Base-by-base conservation (phyloP, 2,888 invertebrate genomes). In the Synergus itoensis region DNA sequence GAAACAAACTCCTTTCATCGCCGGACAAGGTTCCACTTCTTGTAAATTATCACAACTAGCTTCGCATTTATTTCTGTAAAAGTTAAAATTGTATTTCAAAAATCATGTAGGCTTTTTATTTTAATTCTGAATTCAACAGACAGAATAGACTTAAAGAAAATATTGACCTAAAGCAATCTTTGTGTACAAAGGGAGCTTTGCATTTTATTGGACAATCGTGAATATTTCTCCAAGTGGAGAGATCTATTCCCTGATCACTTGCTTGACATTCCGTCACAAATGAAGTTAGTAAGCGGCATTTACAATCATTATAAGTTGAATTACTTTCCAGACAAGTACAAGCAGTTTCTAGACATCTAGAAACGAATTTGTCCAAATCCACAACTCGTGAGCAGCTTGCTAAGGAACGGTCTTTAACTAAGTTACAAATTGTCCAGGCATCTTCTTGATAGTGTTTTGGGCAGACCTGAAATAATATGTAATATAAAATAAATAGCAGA, bases 191-290 rank as follows among this genome's bases (percentile, higher is more conserved):
- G 0, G 97, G 96, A 0, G 95, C 90, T 0, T 95, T 94, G 88
- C 98, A 98, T 8, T 93, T 93, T 3, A 95, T 94, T 82, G 96
- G 95, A 89, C 97, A 97, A 83, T 96, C 94, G 86, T 95, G 93
- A 84, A 94, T 93, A 69, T 95, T 94, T 86, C 97, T 93, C 97
- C 97, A 97, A 48, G 94, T 94, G 0, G 94, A 93, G 8, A 97
- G 88, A 84, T 96, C 95, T 0, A 95, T 92, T 69, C 93, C 92
- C 18, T 94, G 94, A 84, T 95, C 94, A 0, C 94, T 93, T 0
- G 95, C 94, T 80, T 96, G 93, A 85, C 97, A 97, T 86, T 96
- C 95, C 0, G 95, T 95, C 3, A 96, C 96, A 86, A 96, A 95
- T 83, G 94, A 94, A 87, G 96, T 95, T 78, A 97, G 92, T 5